Evolutionary conservation across 2,888 invertebrate genomes (phyloP), one percentile per base, ranked within the genome.

Genomic region (Resseliella maxima): DNA sequence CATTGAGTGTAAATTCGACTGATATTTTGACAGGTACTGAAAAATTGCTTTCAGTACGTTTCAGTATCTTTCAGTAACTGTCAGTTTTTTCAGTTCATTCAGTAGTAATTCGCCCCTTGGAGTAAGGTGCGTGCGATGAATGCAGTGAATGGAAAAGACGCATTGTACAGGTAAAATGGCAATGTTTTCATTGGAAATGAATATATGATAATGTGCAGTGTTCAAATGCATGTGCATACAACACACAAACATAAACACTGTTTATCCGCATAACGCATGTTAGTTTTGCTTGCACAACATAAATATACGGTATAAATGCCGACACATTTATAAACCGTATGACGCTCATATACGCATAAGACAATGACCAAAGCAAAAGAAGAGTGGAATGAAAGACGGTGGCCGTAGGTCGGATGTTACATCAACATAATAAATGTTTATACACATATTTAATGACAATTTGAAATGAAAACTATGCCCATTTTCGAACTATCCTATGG

Each of bases 181-280:
- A 3, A 24, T 24, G 10, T 59, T 2, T 59, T 59, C 8, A 50
- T n/a, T 24, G 59, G 59, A 24, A 24, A 6, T 59, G 59, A 6
- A 3, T 21, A 18, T 24, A 24, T 59, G 59, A 24, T n/a, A n/a
- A 59, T 59, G 59, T 59, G 59, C n/a, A 24, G 5, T 24, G 41
- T 5, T 41, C 24, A 59, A 10, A 59, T 24, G 24, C 59, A 59
- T 24, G 10, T 0, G 12, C 24, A 24, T 3, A 59, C n/a, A n/a
- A 59, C 59, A 59, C 24, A 59, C 6, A 24, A n/a, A 59, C 59
- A 59, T 10, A 59, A 2, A 59, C 59, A 59, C 59, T 24, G n/a
- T 59, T 59, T 59, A 59, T 59, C 59, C 59, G 59, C 59, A 59
- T 59, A 59, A 24, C 24, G 24, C 15, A 50, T 50, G 50, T 59